Evolutionary conservation across 1,140 invertebrate species (phyloP).

Genomic region (Bombus confusus): DNA sequence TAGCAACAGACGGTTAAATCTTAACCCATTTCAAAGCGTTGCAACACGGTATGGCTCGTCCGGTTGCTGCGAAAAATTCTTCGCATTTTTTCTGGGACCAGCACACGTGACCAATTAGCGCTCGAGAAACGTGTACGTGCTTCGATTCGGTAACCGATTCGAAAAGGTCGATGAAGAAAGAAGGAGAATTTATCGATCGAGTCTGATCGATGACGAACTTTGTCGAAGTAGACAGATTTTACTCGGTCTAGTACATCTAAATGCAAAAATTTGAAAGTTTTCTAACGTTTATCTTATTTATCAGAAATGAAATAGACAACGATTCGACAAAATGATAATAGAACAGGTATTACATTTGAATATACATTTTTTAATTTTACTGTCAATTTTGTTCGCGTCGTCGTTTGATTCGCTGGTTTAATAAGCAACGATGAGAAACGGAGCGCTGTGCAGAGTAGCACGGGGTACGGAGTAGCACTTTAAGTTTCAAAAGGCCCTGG

Average conservation of each 20-base stretch:
- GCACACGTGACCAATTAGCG: slow-evolving; percentile 35
- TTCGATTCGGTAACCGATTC: neutral
- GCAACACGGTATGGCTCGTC: slow-evolving; percentile 23
- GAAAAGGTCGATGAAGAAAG: neutral
- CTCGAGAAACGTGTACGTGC: neutral
- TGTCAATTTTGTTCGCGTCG: neutral
- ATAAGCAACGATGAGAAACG: neutral
- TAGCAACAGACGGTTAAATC: slow-evolving; percentile 50
- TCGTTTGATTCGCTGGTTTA: neutral
- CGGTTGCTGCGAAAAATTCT: slow-evolving; percentile 17
- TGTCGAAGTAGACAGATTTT: neutral
- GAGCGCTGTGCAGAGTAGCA: neutral
- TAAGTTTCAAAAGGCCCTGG: neutral
- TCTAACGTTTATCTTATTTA: too few relatives aligned
- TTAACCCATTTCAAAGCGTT: slow-evolving; percentile 53
- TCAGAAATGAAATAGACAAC: too few relatives aligned
- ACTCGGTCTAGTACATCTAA: too few relatives aligned
- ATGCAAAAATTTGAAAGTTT: too few relatives aligned
- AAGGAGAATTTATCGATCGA: neutral
- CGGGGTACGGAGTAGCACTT: neutral
- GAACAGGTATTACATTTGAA: too few relatives aligned
- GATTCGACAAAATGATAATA: too few relatives aligned
- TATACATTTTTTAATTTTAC: neutral
- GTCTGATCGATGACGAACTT: neutral
- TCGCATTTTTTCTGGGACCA: neutral